Conservation (phyloP, 1,140 invertebrate species). For the Drosophila orosa region DNA sequence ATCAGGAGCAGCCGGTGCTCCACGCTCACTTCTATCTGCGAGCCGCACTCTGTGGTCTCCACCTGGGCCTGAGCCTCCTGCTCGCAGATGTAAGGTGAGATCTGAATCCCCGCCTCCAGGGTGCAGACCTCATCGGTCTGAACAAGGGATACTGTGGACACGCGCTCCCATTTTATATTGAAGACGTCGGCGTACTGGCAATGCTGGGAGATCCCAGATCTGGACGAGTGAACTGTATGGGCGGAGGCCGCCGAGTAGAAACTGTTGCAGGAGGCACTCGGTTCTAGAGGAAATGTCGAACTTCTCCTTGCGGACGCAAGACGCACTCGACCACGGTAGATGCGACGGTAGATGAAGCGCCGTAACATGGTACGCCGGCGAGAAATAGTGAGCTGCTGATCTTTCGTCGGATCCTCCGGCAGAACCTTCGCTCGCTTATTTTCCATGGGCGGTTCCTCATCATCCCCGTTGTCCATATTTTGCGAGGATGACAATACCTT, state of each 20-base stretch:
- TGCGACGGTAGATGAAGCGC: conserved; percentile 36
- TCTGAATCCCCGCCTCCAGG: conserved; percentile 28
- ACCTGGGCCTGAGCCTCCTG: conserved; percentile 21
- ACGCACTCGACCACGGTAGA: conserved; percentile 42
- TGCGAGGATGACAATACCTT: conserved; percentile 35
- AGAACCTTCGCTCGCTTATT: not conserved
- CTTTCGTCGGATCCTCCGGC: not conserved
- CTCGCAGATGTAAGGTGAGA: conserved; percentile 3
- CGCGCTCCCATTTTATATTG: conserved; percentile 14
- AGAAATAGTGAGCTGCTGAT: not conserved
- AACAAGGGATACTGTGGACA: conserved; percentile 10
- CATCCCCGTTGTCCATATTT: not conserved
- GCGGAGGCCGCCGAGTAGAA: conserved; percentile 58
- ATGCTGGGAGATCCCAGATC: conserved; percentile 2
- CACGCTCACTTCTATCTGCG: conserved; percentile 58
- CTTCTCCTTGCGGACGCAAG: conserved; percentile 11
- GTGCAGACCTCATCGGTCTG: conserved; percentile 38
- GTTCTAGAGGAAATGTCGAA: not conserved
- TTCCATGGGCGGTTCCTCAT: not conserved
- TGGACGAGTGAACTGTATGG: conserved; percentile 29
- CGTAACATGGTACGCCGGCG: conserved; percentile 32
- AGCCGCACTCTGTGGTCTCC: conserved; percentile 31
- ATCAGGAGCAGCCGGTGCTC: conserved; percentile 57
- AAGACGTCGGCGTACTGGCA: conserved; percentile 33
- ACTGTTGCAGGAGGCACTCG: conserved; percentile 40